A percentile compares a stretch with the other conserved stretches of the same genome.
These are phyloP conservation scores for Phrynocephalus versicolor DNA, from an alignment of 2,113 vertebrate species.

Conservation along the genomic window DNA sequence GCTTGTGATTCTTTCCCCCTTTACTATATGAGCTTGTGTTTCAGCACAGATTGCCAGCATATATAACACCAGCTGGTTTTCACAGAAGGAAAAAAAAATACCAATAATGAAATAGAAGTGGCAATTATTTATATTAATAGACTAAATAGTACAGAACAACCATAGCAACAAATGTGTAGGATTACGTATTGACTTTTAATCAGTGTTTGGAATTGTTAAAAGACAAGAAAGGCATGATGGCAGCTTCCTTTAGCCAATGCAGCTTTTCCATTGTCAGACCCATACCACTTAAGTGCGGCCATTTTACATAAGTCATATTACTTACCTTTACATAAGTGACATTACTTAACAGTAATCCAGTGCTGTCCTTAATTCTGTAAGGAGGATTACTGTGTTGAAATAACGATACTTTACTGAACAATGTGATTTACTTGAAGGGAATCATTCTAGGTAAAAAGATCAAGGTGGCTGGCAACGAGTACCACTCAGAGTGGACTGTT, in stretches of 20 bases:
- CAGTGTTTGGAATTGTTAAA: constrained; percentile 32
- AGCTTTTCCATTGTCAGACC: no score
- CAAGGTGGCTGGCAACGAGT: not conserved
- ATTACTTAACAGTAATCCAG: not conserved
- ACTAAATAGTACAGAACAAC: constrained; percentile 30
- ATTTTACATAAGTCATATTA: not conserved
- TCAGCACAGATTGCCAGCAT: constrained; percentile 38
- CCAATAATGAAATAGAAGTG: constrained; percentile 33
- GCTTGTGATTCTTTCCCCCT: not conserved
- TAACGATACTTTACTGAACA: not conserved
- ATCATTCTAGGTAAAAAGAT: not conserved
- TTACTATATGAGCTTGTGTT: not conserved
- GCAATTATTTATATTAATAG: constrained; percentile 42
- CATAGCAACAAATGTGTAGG: constrained; percentile 29
- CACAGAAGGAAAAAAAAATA: not conserved
- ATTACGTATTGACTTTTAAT: constrained; percentile 30
- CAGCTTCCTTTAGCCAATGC: not conserved
- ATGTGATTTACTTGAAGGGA: not conserved
- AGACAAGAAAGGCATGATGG: not conserved
- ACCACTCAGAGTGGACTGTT: not conserved
- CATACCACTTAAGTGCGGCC: not conserved
- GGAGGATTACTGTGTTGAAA: not conserved
- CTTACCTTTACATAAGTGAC: not conserved
- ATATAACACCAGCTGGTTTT: constrained; percentile 33
- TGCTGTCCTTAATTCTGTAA: not conserved